These are phyloP conservation scores for Pilophorus perplexus DNA, from an alignment of 2,888 invertebrate species.

Conservation along the genomic window DNA sequence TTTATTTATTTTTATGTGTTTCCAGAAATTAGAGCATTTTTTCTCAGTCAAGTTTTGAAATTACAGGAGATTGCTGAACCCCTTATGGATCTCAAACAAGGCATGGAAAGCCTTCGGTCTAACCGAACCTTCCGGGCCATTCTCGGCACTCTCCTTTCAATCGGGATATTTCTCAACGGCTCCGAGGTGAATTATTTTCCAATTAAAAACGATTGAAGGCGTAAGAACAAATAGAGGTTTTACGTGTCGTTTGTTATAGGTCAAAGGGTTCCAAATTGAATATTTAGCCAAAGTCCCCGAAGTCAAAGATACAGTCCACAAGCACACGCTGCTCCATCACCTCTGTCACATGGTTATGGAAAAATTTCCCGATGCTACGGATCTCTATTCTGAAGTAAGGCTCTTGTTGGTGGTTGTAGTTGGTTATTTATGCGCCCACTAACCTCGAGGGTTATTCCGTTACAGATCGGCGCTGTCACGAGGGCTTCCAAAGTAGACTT, in stretches of 20 bases:
- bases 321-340: conserved; percentile 95
- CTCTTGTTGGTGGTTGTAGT: too few species aligned
- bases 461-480: conserved; percentile 78
- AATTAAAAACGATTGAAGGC: too few species aligned
- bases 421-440: too few species aligned
- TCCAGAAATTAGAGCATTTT: neutral
- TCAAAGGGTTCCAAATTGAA: conserved; percentile 95
- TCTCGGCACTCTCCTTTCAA: conserved; percentile 85
- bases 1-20: neutral
- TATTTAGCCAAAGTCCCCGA: conserved; percentile 96
- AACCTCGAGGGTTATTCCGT: too few species aligned
- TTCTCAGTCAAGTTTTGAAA: too few species aligned
- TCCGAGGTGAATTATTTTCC: conserved; percentile 56
- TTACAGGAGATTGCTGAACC: conserved; percentile 96
- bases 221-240: conserved; percentile 11
- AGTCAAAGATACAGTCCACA: conserved; percentile 98
- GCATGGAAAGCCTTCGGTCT: conserved; percentile 83
- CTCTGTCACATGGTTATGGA: conserved; percentile 97
- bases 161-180: conserved; percentile 59
- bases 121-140: conserved; percentile 95
- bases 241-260: conserved; percentile 58
- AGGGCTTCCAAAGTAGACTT: conserved; percentile 93
- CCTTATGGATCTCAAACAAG: conserved; percentile 96
- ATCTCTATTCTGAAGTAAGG: conserved; percentile 94
- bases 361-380: conserved; percentile 90